Base-by-base conservation (phyloP, 2,797 vertebrate species). In the Capromys pilorides region DNA sequence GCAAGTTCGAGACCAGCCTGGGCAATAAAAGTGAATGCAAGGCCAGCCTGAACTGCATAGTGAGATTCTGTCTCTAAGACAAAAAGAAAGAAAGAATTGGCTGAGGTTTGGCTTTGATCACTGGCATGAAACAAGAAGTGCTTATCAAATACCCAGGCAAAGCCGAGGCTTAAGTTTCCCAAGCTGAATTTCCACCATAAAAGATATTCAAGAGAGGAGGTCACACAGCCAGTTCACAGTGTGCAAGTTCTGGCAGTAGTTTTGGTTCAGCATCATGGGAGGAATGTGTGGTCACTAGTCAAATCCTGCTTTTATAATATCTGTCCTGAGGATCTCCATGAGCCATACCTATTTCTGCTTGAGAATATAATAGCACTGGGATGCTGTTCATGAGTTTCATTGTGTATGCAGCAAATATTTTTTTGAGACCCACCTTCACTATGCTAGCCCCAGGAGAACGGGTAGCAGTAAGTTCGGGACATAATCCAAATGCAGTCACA, bases 1-100 rank as follows among this genome's bases (percentile, higher is more conserved):
- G 45, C 45, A 45, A 45, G 45, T 45, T 45, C 45, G 8, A 45
- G 8, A 45, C 45, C 45, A 45, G 45, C 45, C 45, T 45, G 45
- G 4, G 45, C 8, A 4, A 8, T 8, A 45, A 45, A 45, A 45
- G 45, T 45, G 45, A 45, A 8, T 8, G 4, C 8, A 45, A 45
- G 45, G 45, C 45, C 45, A 45, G 45, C 45, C 8, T 45, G 45
- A 45, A 45, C 45, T 45, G 45, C 45, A 45, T 45, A 45, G 45
- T 45, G 45, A 8, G 45, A 45, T 8, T 8, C 8, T 45, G 45
- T 45, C 45, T 45, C 45, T 4, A 45, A 45, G 45, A 45, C 45
- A 45, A 45, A 45, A 45, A 45, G 45, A 45, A 45, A 45, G 45
- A 83, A 96, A 95, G 81, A 97, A 95, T 88, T 94, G 91, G 97